phyloP scores from a whole-genome alignment of 2,797 vertebrate genomes.

The Sphenopsis melanotis region DNA sequence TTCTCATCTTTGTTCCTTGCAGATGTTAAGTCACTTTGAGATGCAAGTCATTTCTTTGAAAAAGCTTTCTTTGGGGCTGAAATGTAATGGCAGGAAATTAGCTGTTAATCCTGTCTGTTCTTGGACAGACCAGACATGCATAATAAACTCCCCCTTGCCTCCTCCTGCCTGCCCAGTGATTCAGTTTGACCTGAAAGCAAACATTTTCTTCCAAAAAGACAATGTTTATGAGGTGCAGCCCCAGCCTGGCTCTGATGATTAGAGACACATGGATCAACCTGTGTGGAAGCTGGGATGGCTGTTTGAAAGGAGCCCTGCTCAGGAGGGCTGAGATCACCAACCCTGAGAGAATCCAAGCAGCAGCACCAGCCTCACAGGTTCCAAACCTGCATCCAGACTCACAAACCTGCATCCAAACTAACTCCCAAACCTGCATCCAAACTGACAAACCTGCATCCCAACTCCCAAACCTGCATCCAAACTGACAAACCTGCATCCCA shows the following conservation, averaged over 20 bases:
- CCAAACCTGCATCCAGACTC: background rate
- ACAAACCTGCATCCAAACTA: background rate
- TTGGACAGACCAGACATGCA: conserved; percentile 5
- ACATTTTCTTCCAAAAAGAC: conserved; percentile 52
- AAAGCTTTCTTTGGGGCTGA: conserved; percentile 43
- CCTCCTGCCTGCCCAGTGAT: conserved; percentile 5
- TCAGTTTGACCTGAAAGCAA: conserved; percentile 40
- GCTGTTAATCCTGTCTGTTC: conserved; percentile 29
- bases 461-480: too few relatives aligned
- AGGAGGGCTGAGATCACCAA: conserved; percentile 15
- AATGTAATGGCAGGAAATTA: conserved; percentile 32
- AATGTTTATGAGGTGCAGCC: conserved; percentile 65
- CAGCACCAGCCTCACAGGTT: background rate
- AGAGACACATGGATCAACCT: conserved; percentile 54
- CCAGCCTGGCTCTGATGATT: conserved; percentile 35
- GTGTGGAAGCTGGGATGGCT: conserved; percentile 4
- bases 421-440: background rate
- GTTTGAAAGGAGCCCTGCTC: background rate
- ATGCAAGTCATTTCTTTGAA: conserved; percentile 15
- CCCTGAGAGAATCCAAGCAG: background rate
- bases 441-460: too few relatives aligned
- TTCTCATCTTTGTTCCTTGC: conserved; percentile 34
- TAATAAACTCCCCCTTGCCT: conserved; percentile 10
- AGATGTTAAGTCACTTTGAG: conserved; percentile 44
- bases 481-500: too few relatives aligned